Conservation (phyloP, 2,113 vertebrate species). For the Oncorhynchus gorbuscha region DNA sequence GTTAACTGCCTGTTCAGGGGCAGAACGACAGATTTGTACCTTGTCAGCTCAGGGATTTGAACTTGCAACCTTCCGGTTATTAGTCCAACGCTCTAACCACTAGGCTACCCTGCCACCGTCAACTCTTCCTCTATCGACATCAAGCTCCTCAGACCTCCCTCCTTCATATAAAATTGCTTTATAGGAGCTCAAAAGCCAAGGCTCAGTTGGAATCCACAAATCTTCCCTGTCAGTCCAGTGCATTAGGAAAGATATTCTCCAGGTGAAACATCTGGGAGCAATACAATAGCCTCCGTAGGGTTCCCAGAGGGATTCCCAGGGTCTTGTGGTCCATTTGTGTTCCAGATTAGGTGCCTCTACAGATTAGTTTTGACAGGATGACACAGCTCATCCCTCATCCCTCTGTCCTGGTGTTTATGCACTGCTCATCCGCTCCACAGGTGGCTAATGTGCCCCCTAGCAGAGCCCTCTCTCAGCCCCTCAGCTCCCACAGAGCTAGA, state of each 20-base stretch:
- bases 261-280: slow-evolving; percentile 49
- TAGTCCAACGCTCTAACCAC: too few relatives aligned
- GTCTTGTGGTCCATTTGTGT: background rate
- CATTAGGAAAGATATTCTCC: slow-evolving; percentile 10
- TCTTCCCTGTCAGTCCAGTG: background rate
- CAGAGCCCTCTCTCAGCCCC: background rate
- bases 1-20: too few relatives aligned
- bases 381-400: slow-evolving; percentile 28
- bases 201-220: slow-evolving; percentile 3
- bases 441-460: too few relatives aligned
- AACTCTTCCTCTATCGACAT: background rate
- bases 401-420: background rate
- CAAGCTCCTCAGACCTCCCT: background rate
- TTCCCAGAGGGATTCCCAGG: slow-evolving; percentile 22
- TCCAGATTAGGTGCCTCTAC: slow-evolving; percentile 63
- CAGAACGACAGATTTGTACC: too few relatives aligned
- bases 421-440: background rate
- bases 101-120: too few relatives aligned
- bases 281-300: slow-evolving; percentile 48
- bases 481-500: background rate
- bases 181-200: background rate
- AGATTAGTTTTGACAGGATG: slow-evolving; percentile 55
- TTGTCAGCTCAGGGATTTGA: too few relatives aligned
- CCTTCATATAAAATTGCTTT: background rate
- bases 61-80: too few relatives aligned